Percentiles rank a stretch among this genome's conserved stretches.
Evolutionary conservation across 1,140 invertebrate genomes (phyloP).

Genomic region (Argopecten irradians): DNA sequence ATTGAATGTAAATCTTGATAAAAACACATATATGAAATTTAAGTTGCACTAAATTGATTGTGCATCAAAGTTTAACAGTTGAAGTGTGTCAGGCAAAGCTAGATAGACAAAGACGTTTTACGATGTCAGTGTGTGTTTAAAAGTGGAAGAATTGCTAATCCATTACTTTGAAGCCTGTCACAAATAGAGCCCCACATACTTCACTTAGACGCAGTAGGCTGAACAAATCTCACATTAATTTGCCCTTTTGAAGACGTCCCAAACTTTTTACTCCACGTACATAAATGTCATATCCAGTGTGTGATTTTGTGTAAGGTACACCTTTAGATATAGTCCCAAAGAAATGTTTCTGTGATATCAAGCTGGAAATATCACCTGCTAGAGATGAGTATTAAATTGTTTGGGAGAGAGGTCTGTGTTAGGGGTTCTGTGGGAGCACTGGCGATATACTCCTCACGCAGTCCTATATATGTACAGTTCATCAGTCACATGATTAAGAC

Average conservation of each 20-base stretch:
- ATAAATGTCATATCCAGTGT: neutral
- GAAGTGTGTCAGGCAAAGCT: neutral
- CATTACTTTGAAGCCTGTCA: neutral
- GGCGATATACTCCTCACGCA: neutral
- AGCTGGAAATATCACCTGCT: neutral
- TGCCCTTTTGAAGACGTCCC: neutral
- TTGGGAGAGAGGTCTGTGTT: neutral
- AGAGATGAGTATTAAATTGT: neutral
- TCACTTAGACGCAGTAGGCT: neutral
- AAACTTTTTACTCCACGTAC: neutral
- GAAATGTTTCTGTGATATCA: neutral
- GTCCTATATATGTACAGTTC: neutral
- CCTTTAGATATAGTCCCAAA: neutral
- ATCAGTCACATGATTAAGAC: neutral
- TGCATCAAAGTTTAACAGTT: neutral
- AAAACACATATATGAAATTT: neutral
- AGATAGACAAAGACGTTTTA: neutral
- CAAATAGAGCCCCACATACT: neutral
- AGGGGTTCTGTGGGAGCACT: neutral
- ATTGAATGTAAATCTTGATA: constrained; percentile 8
- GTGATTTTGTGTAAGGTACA: neutral
- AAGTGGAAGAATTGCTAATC: neutral
- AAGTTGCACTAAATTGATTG: neutral
- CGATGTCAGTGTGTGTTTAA: neutral
- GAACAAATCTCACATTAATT: neutral